phyloP scores from a whole-genome alignment of 2,888 invertebrate genomes.

The Oegoconia quadripuncta region DNA sequence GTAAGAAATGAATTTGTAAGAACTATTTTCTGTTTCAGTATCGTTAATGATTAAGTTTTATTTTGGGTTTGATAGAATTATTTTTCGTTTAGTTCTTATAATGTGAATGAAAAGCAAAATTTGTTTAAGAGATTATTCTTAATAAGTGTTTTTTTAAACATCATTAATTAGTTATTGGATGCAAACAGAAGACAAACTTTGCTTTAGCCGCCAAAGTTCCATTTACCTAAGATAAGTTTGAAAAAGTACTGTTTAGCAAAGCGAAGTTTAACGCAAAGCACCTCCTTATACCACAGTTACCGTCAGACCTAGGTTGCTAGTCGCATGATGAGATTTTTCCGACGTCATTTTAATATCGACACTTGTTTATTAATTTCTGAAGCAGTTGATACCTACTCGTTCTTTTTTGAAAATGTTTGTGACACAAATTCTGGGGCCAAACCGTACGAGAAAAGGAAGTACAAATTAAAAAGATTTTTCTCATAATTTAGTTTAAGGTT shows the following conservation, averaged over 20 bases:
- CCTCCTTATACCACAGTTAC: conserved; percentile 5
- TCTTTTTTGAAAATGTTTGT: conserved; percentile 33
- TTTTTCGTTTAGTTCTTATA: conserved; percentile 38
- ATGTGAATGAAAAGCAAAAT: conserved; percentile 29
- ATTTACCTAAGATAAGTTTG: too few species aligned
- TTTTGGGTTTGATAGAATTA: conserved; percentile 46
- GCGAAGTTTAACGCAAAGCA: too few species aligned
- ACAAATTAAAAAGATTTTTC: conserved; percentile 62
- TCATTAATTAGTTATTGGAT: conserved; percentile 17
- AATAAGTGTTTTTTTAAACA: conserved; percentile 12
- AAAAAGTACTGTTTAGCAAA: too few species aligned
- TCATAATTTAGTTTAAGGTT: conserved; percentile 64
- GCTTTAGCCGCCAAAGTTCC: conserved; percentile 16
- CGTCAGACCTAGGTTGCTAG: conserved; percentile 8
- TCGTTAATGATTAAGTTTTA: conserved; percentile 50
- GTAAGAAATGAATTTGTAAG: conserved; percentile 49
- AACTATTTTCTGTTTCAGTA: conserved; percentile 38
- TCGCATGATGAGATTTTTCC: conserved; percentile 4
- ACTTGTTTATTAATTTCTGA: too few species aligned
- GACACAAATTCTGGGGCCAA: conserved; percentile 70
- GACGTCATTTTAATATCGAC: background rate
- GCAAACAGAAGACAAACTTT: conserved; percentile 21
- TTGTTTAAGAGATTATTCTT: conserved; percentile 23
- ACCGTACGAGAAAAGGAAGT: conserved; percentile 64
- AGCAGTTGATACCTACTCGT: too few species aligned